Percentiles rank a stretch among this genome's conserved stretches.
Conservation (phyloP, 2,113 vertebrate species). For the human (Homo sapiens) region DNA sequence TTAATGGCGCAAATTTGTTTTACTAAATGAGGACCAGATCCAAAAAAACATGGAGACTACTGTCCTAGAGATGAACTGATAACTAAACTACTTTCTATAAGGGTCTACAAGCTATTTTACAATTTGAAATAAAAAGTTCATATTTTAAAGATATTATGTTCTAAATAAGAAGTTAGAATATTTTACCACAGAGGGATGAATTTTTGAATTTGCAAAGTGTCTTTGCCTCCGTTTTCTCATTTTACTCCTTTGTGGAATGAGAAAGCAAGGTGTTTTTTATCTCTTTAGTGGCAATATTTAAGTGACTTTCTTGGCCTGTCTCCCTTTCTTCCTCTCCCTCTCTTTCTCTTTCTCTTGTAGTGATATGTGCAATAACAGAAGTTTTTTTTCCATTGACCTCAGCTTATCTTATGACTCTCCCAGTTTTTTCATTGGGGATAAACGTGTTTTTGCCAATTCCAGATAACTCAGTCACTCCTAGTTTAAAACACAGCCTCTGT, state of each 20-base stretch:
- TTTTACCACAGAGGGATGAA: neutral
- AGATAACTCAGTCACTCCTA: neutral
- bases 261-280: neutral
- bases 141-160: neutral
- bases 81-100: neutral
- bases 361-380: fast-evolving
- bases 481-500: neutral
- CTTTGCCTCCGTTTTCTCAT: neutral
- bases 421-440: fast-evolving
- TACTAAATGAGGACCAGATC: neutral
- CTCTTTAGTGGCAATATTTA: fast-evolving
- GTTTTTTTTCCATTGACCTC: neutral
- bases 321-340: fast-evolving
- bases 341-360: neutral
- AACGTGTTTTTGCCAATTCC: neutral
- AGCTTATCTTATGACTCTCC: neutral
- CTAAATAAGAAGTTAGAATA: neutral
- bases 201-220: neutral
- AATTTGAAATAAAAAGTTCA: neutral
- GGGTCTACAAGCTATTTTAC: neutral
- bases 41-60: neutral
- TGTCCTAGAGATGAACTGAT: neutral
- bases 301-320: neutral
- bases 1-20: neutral
- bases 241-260: neutral